phyloP scores from a whole-genome alignment of 2,797 vertebrate species.

The Tangara arthus region DNA sequence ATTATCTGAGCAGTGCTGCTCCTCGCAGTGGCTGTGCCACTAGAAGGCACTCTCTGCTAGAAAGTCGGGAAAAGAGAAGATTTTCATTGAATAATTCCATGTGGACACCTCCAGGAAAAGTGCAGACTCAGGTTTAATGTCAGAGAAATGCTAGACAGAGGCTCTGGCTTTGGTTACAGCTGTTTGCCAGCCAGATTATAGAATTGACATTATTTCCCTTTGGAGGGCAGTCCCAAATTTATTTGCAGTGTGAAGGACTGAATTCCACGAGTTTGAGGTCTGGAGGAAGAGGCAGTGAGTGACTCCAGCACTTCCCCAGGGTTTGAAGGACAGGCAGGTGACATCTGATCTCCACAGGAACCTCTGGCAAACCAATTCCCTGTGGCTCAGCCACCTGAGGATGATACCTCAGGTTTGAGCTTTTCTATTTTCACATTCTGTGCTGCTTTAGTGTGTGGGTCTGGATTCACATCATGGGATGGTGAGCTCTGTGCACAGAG shows the following conservation, averaged over 20 bases:
- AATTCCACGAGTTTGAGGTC: neutral
- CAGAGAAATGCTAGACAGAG: neutral
- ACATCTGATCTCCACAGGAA: neutral
- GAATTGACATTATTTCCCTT: neutral
- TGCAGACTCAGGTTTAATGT: rapidly evolving
- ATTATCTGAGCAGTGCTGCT: neutral
- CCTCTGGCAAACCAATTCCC: neutral
- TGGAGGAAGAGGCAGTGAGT: neutral
- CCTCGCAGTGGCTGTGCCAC: neutral
- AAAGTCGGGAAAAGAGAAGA: neutral
- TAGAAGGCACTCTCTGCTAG: constrained; percentile 58
- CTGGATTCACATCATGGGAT: neutral
- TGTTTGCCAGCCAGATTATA: neutral
- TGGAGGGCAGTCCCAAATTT: neutral
- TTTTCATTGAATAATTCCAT: neutral
- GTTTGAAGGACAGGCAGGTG: neutral
- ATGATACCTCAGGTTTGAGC: neutral
- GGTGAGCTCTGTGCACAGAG: neutral
- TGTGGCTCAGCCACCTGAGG: rapidly evolving
- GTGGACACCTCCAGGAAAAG: neutral
- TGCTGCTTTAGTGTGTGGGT: neutral
- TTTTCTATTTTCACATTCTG: neutral
- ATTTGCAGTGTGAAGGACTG: neutral
- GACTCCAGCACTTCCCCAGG: neutral
- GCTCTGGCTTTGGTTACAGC: neutral